A percentile compares a stretch with the other conserved stretches of the same genome.
Evolutionary conservation across 2,888 invertebrate genomes (phyloP).

Genomic region (Argyra leucocephala): DNA sequence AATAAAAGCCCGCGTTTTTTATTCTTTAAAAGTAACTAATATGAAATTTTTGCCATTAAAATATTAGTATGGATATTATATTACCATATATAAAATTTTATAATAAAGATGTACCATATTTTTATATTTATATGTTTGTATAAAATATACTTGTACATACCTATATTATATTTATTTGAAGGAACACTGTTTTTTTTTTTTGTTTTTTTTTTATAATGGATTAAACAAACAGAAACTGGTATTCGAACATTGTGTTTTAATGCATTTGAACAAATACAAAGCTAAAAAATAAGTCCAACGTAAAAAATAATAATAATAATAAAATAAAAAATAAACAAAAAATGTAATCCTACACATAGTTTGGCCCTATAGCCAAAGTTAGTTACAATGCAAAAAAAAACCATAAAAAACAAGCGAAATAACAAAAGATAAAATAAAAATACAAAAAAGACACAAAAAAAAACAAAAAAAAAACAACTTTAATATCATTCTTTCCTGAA

Average conservation of each 20-base stretch:
- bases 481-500: not conserved
- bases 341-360: not conserved
- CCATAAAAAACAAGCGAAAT: not conserved
- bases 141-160: too few relatives aligned
- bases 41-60: too few relatives aligned
- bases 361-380: constrained; percentile 3
- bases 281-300: not conserved
- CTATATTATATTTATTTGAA: too few relatives aligned
- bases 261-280: not conserved
- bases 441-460: not conserved
- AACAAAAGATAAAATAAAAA: too few relatives aligned
- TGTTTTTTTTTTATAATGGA: not conserved
- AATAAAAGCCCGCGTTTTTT: too few relatives aligned
- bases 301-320: not conserved
- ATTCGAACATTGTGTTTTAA: not conserved
- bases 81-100: too few relatives aligned
- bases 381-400: not conserved
- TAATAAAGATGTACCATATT: too few relatives aligned
- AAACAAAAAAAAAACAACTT: not conserved
- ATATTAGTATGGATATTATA: too few relatives aligned
- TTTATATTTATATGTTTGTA: too few relatives aligned
- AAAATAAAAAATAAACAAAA: not conserved
- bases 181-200: too few relatives aligned
- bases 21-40: too few relatives aligned
- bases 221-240: constrained; percentile 3